Conservation (phyloP, 2,797 vertebrate species). For the Denticeps clupeoides region DNA sequence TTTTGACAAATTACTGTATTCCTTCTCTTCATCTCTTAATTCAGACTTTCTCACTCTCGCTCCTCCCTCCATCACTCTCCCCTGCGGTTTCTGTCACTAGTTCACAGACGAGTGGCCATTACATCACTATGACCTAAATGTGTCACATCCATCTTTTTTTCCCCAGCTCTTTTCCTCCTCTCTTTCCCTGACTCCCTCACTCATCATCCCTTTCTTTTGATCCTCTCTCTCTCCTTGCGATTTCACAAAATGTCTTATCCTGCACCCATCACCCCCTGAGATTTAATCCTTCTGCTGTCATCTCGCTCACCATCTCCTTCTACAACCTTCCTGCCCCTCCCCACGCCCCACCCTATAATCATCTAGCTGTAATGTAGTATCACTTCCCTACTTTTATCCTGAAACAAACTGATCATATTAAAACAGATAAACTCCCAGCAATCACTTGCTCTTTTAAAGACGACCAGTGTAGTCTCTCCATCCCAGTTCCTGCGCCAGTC, state of each 20-base stretch:
- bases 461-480: constrained; percentile 20
- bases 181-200: constrained; percentile 7
- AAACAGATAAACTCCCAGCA: too few relatives aligned
- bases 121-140: constrained; percentile 68
- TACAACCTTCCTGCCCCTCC: constrained; percentile 3
- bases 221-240: constrained; percentile 28
- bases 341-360: not conserved
- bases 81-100: constrained; percentile 64
- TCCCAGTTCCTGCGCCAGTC: constrained; percentile 32
- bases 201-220: constrained; percentile 1
- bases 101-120: constrained; percentile 68
- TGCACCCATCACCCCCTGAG: constrained; percentile 3
- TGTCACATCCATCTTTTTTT: constrained; percentile 52
- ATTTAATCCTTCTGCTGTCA: constrained; percentile 19
- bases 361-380: constrained; percentile 1
- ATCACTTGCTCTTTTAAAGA: constrained; percentile 3
- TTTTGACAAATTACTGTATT: constrained; percentile 38
- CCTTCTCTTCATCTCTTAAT: constrained; percentile 2
- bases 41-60: constrained; percentile 18
- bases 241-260: constrained; percentile 20
- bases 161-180: constrained; percentile 2
- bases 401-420: not conserved
- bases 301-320: constrained; percentile 10
- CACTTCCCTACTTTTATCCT: not conserved
- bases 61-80: constrained; percentile 14